These are phyloP conservation scores for Beris morrisii DNA, from an alignment of 2,888 invertebrate genomes.

Conservation along the genomic window DNA sequence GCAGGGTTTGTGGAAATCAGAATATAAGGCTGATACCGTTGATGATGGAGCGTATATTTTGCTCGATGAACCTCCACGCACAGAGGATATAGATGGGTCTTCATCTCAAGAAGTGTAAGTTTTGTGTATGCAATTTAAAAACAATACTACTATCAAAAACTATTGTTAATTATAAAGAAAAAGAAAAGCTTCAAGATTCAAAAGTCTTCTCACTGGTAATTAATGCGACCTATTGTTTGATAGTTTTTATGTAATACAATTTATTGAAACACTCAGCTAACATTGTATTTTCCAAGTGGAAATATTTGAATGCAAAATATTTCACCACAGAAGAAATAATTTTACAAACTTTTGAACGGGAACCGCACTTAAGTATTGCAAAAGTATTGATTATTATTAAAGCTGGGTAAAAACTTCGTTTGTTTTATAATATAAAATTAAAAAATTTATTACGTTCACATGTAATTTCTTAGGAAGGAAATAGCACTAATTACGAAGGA, in stretches of 20 bases:
- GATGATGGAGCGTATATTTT: conserved; percentile 46
- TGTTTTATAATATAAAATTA: not conserved
- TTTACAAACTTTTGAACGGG: conserved; percentile 1
- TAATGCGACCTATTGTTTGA: not conserved
- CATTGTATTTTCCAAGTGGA: no score
- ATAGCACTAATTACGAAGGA: conserved; percentile 22
- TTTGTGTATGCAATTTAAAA: not conserved
- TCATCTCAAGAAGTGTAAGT: conserved; percentile 28
- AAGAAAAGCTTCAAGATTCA: conserved; percentile 17
- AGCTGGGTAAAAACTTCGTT: not conserved
- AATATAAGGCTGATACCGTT: conserved; percentile 52
- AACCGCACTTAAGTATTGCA: conserved; percentile 1
- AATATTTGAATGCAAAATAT: not conserved
- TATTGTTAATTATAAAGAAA: conserved; percentile 6
- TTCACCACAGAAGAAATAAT: conserved; percentile 8
- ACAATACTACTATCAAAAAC: not conserved
- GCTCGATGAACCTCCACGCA: conserved; percentile 22
- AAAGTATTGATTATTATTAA: not conserved
- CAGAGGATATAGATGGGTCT: conserved; percentile 21
- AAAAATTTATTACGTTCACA: not conserved
- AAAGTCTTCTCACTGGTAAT: conserved; percentile 11
- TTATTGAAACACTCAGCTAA: no score
- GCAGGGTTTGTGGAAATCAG: conserved; percentile 87
- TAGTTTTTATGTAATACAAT: not conserved
- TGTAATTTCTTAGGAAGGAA: conserved; percentile 18